phyloP scores from a whole-genome alignment of 2,797 vertebrate genomes.

The Cygnus olor region DNA sequence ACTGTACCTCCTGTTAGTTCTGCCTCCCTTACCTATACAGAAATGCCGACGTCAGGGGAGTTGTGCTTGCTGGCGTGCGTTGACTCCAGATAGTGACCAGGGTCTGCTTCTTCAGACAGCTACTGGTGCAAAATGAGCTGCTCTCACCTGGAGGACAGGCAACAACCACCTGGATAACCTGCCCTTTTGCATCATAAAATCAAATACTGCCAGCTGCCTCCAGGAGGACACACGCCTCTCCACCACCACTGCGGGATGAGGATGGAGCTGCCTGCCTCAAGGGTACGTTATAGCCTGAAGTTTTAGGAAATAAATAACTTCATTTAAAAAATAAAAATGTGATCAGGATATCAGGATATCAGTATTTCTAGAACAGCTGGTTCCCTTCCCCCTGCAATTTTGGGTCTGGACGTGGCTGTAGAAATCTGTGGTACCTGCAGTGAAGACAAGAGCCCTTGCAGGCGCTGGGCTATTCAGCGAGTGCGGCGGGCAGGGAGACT shows the following conservation, averaged over 20 bases:
- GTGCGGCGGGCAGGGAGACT: background rate
- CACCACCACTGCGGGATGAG: fast-evolving
- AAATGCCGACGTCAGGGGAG: background rate
- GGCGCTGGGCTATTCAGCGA: background rate
- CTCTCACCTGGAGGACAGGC: background rate
- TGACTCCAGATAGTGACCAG: background rate
- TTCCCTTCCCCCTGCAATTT: no score
- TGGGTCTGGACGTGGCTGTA: no score
- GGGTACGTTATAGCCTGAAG: background rate
- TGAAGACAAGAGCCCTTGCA: background rate
- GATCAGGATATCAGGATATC: no score
- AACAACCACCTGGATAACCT: background rate
- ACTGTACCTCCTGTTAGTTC: fast-evolving
- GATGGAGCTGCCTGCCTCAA: no score
- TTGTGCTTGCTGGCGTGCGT: fast-evolving
- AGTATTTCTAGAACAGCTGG: no score
- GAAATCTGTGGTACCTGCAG: no score
- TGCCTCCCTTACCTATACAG: background rate
- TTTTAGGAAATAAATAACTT: background rate
- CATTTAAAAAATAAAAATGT: fast-evolving
- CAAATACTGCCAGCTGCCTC: background rate
- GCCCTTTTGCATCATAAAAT: background rate
- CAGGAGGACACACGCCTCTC: fast-evolving
- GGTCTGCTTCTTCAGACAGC: background rate
- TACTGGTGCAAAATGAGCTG: background rate